phyloP scores from a whole-genome alignment of 1,140 invertebrate genomes.

The Lucilia cuprina region DNA sequence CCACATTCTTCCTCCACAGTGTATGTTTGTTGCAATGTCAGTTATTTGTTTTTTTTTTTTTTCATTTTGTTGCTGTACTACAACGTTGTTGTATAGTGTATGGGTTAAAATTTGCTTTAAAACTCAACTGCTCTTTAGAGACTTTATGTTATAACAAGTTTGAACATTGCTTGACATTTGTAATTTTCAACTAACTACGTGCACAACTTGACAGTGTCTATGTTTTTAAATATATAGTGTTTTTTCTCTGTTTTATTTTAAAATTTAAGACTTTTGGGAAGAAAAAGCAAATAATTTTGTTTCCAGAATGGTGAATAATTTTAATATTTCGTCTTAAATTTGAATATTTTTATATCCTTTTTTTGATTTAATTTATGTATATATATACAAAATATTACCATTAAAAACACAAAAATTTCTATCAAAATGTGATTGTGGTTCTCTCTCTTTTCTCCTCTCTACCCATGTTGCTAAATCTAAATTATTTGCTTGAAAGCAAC shows the following conservation, averaged over 20 bases:
- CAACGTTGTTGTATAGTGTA: neutral
- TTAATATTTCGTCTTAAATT: no score
- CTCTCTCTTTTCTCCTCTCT: no score
- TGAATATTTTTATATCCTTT: no score
- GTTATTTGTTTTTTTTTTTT: neutral
- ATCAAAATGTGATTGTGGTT: no score
- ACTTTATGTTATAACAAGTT: constrained; percentile 11
- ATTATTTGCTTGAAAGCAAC: no score
- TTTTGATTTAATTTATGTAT: no score
- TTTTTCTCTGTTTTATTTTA: neutral
- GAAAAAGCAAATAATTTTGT: no score
- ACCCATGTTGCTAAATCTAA: no score
- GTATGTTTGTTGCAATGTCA: neutral
- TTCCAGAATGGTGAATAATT: no score
- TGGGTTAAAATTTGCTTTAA: neutral
- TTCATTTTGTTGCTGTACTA: neutral
- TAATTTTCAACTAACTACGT: constrained; percentile 18
- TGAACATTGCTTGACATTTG: constrained; percentile 14
- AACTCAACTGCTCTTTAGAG: neutral
- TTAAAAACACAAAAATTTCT: no score
- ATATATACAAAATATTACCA: no score
- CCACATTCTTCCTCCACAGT: neutral
- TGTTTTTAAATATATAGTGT: neutral
- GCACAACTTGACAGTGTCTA: neutral
- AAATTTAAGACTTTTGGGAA: neutral